phyloP scores from a whole-genome alignment of 30 jellyfish, hydroid and myxozoan genomes.

The Morbakka virulenta region DNA sequence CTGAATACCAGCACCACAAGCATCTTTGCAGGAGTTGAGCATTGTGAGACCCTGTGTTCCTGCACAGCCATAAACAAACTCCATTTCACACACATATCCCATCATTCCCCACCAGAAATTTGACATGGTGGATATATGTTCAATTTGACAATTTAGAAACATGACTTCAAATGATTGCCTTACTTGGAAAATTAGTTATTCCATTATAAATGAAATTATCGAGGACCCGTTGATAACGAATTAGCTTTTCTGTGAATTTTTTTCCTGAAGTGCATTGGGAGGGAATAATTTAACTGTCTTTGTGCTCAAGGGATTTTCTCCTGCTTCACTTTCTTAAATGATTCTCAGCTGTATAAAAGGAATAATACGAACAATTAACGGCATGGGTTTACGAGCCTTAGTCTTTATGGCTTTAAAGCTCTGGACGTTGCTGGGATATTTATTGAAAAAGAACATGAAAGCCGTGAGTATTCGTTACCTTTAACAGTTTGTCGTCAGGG shows the following conservation, averaged over 20 bases:
- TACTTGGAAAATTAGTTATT: too few relatives aligned
- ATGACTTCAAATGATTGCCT: too few relatives aligned
- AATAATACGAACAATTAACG: background rate
- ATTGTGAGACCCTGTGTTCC: background rate
- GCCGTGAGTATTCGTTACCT: too few relatives aligned
- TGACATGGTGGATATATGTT: background rate
- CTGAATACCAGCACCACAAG: too few relatives aligned
- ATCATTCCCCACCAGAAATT: background rate
- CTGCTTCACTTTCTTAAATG: background rate
- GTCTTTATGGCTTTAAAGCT: slow-evolving; percentile 43
- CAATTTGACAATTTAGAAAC: background rate
- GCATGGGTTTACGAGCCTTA: slow-evolving; percentile 53
- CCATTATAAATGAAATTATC: too few relatives aligned
- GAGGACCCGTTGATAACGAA: too few relatives aligned
- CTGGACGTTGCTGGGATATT: slow-evolving; percentile 68
- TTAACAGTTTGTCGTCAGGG: too few relatives aligned
- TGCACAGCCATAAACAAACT: background rate
- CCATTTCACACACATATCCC: background rate
- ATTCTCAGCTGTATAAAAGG: background rate
- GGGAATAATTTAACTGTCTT: too few relatives aligned
- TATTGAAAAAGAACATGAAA: slow-evolving; percentile 73
- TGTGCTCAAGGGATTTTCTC: too few relatives aligned
- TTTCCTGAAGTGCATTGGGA: too few relatives aligned
- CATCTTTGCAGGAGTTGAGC: too few relatives aligned
- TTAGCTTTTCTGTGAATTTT: too few relatives aligned